A percentile compares a stretch with the other conserved stretches of the same genome.
These are phyloP conservation scores for Halcyon badia DNA, from an alignment of 2,797 vertebrate genomes.

Conservation along the genomic window DNA sequence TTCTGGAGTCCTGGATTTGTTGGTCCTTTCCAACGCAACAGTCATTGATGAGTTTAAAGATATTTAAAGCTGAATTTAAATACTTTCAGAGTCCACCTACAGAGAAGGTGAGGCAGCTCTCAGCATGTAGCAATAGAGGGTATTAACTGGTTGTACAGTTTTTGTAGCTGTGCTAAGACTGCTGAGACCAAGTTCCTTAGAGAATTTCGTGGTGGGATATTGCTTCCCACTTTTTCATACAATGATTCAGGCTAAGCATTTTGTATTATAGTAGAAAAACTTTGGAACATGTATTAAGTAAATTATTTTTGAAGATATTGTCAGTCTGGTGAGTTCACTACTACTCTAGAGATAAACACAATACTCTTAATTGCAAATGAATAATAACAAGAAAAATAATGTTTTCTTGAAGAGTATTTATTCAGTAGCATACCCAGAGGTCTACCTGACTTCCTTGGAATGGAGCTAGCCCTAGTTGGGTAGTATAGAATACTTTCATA, in stretches of 20 bases:
- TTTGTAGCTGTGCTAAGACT: neutral
- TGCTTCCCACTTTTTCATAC: neutral
- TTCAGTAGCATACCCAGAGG: neutral
- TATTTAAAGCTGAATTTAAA: neutral
- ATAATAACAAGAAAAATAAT: neutral
- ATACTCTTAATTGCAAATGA: neutral
- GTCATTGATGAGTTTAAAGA: neutral
- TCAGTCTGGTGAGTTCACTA: neutral
- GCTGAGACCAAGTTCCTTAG: neutral
- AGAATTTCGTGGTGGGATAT: neutral
- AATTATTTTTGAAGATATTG: neutral
- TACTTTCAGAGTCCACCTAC: neutral
- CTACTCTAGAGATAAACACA: neutral
- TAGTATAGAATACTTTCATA: neutral
- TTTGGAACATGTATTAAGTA: neutral
- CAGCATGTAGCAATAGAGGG: fast-evolving
- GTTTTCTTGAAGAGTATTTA: neutral
- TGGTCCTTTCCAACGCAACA: neutral
- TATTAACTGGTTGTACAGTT: neutral
- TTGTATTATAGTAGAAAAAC: neutral
- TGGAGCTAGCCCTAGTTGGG: neutral
- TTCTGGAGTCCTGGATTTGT: fast-evolving
- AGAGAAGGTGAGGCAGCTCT: neutral
- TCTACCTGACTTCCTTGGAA: neutral
- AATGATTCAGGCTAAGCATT: neutral